phyloP scores from a whole-genome alignment of 2,888 invertebrate genomes.

The Harpalus rubripes region DNA sequence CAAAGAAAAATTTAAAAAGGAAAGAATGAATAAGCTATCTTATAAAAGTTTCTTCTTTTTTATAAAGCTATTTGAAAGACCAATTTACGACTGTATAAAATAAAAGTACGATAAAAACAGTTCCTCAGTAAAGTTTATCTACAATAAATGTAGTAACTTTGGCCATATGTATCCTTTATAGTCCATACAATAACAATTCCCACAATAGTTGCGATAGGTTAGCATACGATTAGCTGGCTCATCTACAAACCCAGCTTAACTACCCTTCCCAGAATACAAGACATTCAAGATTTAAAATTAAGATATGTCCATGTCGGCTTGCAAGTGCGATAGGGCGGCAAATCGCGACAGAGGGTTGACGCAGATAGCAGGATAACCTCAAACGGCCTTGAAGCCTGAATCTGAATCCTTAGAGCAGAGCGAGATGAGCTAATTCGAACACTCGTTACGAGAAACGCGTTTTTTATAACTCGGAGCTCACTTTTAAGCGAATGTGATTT shows the following conservation, averaged over 20 bases:
- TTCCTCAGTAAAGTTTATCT: background rate
- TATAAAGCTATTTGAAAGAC: too few species aligned
- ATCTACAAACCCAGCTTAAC: conserved; percentile 16
- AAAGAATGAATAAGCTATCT: too few species aligned
- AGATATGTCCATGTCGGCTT: conserved; percentile 30
- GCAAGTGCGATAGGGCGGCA: conserved; percentile 35
- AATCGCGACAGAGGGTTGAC: conserved; percentile 46
- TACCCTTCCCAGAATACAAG: conserved; percentile 27
- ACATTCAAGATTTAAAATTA: conserved; percentile 60
- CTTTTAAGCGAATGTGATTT: conserved; percentile 41
- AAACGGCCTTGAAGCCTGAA: conserved; percentile 17
- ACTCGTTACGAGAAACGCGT: conserved; percentile 57
- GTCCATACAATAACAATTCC: conserved; percentile 32
- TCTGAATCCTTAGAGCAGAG: background rate
- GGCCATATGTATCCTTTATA: conserved; percentile 13
- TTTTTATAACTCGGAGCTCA: conserved; percentile 34
- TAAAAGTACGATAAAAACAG: conserved; percentile 4
- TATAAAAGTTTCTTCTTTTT: too few species aligned
- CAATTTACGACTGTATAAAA: background rate
- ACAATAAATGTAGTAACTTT: background rate
- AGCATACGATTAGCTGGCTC: conserved; percentile 32
- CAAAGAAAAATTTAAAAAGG: too few species aligned
- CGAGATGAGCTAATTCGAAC: conserved; percentile 55
- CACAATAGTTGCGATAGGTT: conserved; percentile 44
- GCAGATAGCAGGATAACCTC: conserved; percentile 42